Percentiles rank a stretch among this genome's conserved stretches.
These are phyloP conservation scores for Agapornis roseicollis DNA, from an alignment of 2,113 vertebrate species.

Conservation along the genomic window DNA sequence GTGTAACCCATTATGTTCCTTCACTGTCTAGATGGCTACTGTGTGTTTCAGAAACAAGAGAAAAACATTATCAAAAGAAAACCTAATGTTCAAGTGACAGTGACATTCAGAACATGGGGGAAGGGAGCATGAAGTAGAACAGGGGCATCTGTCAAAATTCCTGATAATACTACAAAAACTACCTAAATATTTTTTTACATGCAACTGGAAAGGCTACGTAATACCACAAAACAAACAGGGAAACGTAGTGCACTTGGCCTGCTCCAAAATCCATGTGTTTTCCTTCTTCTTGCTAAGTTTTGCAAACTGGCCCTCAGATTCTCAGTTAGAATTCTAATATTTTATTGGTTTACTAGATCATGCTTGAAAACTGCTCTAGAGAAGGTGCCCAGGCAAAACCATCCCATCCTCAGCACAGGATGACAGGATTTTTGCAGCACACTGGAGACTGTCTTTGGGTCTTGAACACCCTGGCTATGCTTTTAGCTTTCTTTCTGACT, in stretches of 20 bases:
- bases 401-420: neutral
- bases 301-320: neutral
- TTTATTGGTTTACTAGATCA: neutral
- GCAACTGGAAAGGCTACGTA: neutral
- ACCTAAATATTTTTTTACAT: neutral
- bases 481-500: neutral
- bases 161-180: neutral
- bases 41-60: slow-evolving; percentile 1
- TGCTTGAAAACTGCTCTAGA: neutral
- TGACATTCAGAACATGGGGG: neutral
- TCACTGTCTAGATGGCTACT: slow-evolving; percentile 44
- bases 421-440: neutral
- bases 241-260: neutral
- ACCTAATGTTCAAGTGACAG: neutral
- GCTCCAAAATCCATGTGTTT: neutral
- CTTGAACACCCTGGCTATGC: neutral
- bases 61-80: slow-evolving; percentile 35
- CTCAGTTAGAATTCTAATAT: neutral
- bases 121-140: neutral
- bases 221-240: neutral
- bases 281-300: neutral
- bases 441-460: neutral
- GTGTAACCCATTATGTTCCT: slow-evolving; percentile 50
- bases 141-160: neutral
- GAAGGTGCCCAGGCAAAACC: neutral